Conservation (phyloP, 2,113 vertebrate species). For the Varanus komodoensis region DNA sequence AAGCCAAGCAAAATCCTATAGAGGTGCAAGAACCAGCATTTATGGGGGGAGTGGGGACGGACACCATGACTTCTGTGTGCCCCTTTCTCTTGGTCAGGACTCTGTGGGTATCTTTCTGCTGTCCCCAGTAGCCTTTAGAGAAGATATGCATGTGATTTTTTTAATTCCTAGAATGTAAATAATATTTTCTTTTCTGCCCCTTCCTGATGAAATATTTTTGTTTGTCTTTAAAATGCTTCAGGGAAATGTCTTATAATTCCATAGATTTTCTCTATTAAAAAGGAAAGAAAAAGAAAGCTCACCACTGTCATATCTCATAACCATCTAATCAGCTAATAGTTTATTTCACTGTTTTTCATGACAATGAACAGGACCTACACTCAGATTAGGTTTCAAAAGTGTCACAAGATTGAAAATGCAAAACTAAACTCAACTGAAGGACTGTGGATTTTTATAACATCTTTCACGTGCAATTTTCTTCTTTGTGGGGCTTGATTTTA, state of each 20-base stretch:
- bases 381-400: constrained; percentile 19
- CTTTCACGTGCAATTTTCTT: not conserved
- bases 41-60: too few relatives aligned
- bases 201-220: constrained; percentile 59
- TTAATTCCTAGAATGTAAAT: constrained; percentile 62
- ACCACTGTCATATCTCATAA: constrained; percentile 12
- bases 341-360: constrained; percentile 37
- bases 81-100: not conserved
- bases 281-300: constrained; percentile 26
- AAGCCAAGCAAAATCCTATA: not conserved
- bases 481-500: not conserved
- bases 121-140: constrained; percentile 15
- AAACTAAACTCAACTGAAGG: constrained; percentile 20
- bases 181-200: constrained; percentile 52
- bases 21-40: not conserved
- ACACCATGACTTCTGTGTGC: too few relatives aligned
- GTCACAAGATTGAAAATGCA: constrained; percentile 24
- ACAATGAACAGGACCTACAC: constrained; percentile 7
- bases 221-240: constrained; percentile 65
- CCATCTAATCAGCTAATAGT: constrained; percentile 46
- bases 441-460: constrained; percentile 11
- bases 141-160: constrained; percentile 49
- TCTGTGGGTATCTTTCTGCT: not conserved
- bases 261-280: constrained; percentile 58
- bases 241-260: constrained; percentile 57